Percentiles rank a stretch among this genome's conserved stretches.
These are phyloP conservation scores for Paralichthys olivaceus DNA, from an alignment of 2,113 vertebrate species.

Conservation along the genomic window DNA sequence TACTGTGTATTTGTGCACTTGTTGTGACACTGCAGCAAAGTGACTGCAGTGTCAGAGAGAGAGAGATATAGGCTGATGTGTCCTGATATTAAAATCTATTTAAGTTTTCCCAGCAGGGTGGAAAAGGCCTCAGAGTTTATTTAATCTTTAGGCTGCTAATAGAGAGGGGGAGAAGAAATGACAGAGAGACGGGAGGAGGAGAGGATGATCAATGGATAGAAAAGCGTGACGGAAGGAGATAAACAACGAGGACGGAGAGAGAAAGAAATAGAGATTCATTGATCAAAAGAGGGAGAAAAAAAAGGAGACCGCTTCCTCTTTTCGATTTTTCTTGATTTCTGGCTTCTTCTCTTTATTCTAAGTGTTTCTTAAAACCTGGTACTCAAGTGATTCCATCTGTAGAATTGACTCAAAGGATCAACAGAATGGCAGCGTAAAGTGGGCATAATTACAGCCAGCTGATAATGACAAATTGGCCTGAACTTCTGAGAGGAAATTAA, in stretches of 20 bases:
- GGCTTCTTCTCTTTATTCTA: slow-evolving; percentile 45
- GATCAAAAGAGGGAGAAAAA: not conserved
- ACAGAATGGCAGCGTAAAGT: slow-evolving; percentile 54
- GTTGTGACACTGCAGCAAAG: no score
- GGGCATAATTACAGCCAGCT: slow-evolving; percentile 61
- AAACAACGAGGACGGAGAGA: not conserved
- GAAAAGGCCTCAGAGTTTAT: slow-evolving; percentile 7
- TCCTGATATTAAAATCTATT: not conserved
- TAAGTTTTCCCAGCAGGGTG: not conserved
- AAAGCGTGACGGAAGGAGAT: slow-evolving; percentile 11
- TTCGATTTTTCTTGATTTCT: slow-evolving; percentile 23
- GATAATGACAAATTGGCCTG: slow-evolving; percentile 70
- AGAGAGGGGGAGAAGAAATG: not conserved
- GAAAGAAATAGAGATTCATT: not conserved
- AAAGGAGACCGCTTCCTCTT: not conserved
- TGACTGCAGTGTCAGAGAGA: no score
- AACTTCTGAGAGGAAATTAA: slow-evolving; percentile 52
- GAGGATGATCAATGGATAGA: slow-evolving; percentile 24
- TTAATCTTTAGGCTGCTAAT: slow-evolving; percentile 39
- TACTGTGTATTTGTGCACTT: no score
- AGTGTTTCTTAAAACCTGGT: slow-evolving; percentile 57
- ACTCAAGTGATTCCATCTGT: slow-evolving; percentile 65
- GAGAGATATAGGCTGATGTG: not conserved
- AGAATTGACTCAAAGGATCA: slow-evolving; percentile 63
- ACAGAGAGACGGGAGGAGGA: slow-evolving; percentile 12